Evolutionary conservation across 2,797 vertebrate species (phyloP).

Genomic region (Acestrorhynchus altus): DNA sequence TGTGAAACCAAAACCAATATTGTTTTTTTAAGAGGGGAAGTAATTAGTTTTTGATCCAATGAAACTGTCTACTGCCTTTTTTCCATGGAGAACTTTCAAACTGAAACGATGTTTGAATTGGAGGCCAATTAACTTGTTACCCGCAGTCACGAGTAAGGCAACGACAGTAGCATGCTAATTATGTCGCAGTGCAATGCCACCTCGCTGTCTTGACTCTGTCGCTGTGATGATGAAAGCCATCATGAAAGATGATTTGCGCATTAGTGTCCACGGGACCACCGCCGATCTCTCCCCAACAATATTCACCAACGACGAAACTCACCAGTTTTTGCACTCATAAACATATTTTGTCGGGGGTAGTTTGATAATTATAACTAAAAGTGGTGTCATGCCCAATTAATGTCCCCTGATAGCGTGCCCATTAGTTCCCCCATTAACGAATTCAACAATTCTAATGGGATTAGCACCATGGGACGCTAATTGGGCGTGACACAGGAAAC

Average conservation of each 20-base stretch:
- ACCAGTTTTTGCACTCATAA: slow-evolving; percentile 79
- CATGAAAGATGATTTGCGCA: slow-evolving; percentile 75
- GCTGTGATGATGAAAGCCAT: slow-evolving; percentile 81
- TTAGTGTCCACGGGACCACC: slow-evolving; percentile 72
- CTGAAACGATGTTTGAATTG: slow-evolving; percentile 82
- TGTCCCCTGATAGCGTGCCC: slow-evolving; percentile 98
- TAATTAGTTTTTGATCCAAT: slow-evolving; percentile 69
- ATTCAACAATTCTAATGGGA: slow-evolving; percentile 99
- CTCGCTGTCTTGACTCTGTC: slow-evolving; percentile 71
- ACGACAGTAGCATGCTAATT: slow-evolving; percentile 83
- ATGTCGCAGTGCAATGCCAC: slow-evolving; percentile 68
- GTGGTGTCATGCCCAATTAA: slow-evolving; percentile 99
- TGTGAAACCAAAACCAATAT: slow-evolving; percentile 33
- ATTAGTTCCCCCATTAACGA: slow-evolving; percentile 99
- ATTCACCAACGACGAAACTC: slow-evolving; percentile 38
- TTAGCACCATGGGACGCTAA: slow-evolving; percentile 97
- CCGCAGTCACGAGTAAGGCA: slow-evolving; percentile 77
- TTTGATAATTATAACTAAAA: slow-evolving; percentile 99
- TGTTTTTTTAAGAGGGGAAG: slow-evolving; percentile 26
- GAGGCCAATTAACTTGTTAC: slow-evolving; percentile 84
- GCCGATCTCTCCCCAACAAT: slow-evolving; percentile 53
- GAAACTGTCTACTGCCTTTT: slow-evolving; percentile 62
- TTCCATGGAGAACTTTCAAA: slow-evolving; percentile 77
- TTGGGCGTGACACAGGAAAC: slow-evolving; percentile 99
- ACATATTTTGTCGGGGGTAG: slow-evolving; percentile 95